phyloP scores from a whole-genome alignment of 2,113 vertebrate genomes.

The Passer montanus region DNA sequence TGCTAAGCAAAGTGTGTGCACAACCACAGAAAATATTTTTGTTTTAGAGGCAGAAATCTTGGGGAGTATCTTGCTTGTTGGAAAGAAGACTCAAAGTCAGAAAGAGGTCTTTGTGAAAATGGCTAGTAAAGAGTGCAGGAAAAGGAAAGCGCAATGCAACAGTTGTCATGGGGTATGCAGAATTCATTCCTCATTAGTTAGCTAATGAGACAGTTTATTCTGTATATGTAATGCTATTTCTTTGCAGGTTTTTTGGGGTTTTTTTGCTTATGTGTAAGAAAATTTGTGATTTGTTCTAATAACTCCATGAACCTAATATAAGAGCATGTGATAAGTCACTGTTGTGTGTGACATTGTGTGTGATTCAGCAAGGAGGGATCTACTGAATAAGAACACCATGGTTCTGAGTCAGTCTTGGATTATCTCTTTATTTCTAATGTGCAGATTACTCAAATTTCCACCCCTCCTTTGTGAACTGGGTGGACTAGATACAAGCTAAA shows the following conservation, averaged over 20 bases:
- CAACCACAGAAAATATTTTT: neutral
- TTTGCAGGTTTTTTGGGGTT: neutral
- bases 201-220: constrained; percentile 31
- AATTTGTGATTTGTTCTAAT: neutral
- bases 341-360: fast-evolving
- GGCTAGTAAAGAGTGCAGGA: neutral
- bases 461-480: neutral
- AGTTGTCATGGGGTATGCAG: neutral
- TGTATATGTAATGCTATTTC: neutral
- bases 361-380: neutral
- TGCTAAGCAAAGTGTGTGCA: neutral
- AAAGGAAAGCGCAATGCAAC: neutral
- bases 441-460: neutral
- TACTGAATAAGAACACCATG: neutral
- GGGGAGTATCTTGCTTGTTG: neutral
- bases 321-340: neutral
- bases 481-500: neutral
- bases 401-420: neutral
- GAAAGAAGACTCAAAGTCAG: neutral
- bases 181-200: constrained; percentile 27
- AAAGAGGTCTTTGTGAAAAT: neutral
- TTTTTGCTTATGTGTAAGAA: neutral
- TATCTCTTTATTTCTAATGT: neutral
- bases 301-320: neutral
- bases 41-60: neutral